Evolutionary conservation across 2,113 vertebrate species (phyloP).

Genomic region (Trichomycterus rosablanca): DNA sequence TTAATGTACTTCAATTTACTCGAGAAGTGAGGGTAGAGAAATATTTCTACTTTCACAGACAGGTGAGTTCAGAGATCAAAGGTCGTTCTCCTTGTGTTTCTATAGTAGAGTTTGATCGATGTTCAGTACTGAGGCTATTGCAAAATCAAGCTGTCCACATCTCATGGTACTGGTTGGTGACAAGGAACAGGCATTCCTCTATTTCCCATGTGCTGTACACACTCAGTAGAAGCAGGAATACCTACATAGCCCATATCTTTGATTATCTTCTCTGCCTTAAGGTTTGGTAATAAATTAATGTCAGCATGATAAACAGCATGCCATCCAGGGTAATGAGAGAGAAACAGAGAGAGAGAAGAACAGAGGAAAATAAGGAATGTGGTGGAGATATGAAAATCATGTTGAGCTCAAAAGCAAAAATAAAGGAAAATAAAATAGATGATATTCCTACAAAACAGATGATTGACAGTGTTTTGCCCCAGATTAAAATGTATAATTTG

Average conservation of each 20-base stretch:
- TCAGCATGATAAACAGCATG: constrained; percentile 51
- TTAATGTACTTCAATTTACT: constrained; percentile 35
- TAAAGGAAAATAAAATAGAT: constrained; percentile 21
- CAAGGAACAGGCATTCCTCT: constrained; percentile 35
- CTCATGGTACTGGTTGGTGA: constrained; percentile 27
- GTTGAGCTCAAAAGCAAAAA: constrained; percentile 27
- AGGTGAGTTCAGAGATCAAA: constrained; percentile 20
- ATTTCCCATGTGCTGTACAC: constrained; percentile 40
- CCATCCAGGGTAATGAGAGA: constrained; percentile 50
- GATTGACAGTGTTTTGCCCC: too few relatives aligned
- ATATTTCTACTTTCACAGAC: constrained; percentile 20
- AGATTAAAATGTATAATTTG: too few relatives aligned
- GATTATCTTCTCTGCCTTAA: constrained; percentile 54
- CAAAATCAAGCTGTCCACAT: constrained; percentile 27
- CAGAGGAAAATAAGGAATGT: too few relatives aligned
- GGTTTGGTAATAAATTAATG: constrained; percentile 57
- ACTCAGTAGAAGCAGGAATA: constrained; percentile 40
- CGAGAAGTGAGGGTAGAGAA: constrained; percentile 7
- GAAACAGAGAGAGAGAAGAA: constrained; percentile 6
- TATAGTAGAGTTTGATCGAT: constrained; percentile 6
- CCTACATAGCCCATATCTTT: constrained; percentile 50
- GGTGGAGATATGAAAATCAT: constrained; percentile 13
- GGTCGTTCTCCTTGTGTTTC: constrained; percentile 16
- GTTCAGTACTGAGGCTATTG: constrained; percentile 21
- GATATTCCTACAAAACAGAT: too few relatives aligned